Evolutionary conservation across 2,113 vertebrate species (phyloP).

Genomic region (Jacana jacana): DNA sequence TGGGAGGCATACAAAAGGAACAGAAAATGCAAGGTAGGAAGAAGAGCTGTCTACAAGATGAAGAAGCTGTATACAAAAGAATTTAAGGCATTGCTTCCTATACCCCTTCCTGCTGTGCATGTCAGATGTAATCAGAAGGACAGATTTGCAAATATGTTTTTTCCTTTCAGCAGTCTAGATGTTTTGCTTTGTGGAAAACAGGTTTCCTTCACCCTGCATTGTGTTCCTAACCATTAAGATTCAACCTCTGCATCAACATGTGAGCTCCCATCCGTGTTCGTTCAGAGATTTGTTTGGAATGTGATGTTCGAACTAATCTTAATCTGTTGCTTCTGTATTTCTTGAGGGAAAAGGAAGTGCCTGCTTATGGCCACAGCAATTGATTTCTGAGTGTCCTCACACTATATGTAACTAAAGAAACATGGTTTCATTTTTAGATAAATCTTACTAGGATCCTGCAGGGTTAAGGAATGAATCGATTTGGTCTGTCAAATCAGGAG

Average conservation of each 20-base stretch:
- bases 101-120: neutral
- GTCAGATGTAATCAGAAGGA: neutral
- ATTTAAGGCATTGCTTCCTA: neutral
- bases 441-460: conserved; percentile 32
- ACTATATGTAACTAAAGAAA: neutral
- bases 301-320: neutral
- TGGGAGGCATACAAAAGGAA: neutral
- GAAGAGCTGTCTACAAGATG: neutral
- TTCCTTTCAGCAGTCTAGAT: neutral
- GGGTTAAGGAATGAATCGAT: conserved; percentile 5
- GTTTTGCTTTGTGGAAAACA: neutral
- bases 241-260: neutral
- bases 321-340: neutral
- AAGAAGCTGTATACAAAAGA: neutral
- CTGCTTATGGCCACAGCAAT: neutral
- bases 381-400: neutral
- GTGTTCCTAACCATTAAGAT: neutral
- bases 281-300: neutral
- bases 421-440: neutral
- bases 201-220: neutral
- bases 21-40: neutral
- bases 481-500: conserved; percentile 27
- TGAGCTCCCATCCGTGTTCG: neutral
- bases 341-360: neutral
- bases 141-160: neutral